Percentiles rank a stretch among this genome's conserved stretches.
phyloP scores from a whole-genome alignment of 1,140 invertebrate genomes.

The Magallana ariakensis region DNA sequence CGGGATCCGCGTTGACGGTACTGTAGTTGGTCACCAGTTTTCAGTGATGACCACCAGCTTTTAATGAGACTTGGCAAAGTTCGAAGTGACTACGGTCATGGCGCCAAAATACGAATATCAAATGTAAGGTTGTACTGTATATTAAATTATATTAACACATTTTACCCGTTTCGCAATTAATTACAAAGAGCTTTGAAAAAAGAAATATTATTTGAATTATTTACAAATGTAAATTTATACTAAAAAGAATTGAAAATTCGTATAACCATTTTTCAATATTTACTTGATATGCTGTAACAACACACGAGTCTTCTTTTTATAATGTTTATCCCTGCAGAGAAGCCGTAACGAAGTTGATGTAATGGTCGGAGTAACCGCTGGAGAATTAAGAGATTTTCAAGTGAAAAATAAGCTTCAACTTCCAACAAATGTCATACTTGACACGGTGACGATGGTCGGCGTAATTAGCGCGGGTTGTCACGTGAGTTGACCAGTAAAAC shows the following conservation, averaged over 20 bases:
- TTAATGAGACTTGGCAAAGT: conserved; percentile 8
- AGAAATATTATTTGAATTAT: too few relatives aligned
- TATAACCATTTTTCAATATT: too few relatives aligned
- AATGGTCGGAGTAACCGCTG: conserved; percentile 46
- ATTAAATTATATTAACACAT: too few relatives aligned
- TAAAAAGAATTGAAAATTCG: too few relatives aligned
- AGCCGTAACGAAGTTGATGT: conserved; percentile 42
- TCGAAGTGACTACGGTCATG: conserved; percentile 39
- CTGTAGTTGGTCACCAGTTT: conserved; percentile 52
- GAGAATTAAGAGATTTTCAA: conserved; percentile 48
- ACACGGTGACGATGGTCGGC: conserved; percentile 25
- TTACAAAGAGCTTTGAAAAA: too few relatives aligned
- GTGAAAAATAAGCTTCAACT: conserved; percentile 46
- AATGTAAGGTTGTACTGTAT: not conserved
- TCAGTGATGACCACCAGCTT: conserved; percentile 22
- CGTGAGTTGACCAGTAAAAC: not conserved
- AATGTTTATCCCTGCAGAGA: not conserved
- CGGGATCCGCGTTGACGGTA: too few relatives aligned
- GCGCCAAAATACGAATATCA: conserved; percentile 43
- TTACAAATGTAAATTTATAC: too few relatives aligned
- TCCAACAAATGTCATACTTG: conserved; percentile 36
- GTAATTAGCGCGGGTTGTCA: conserved; percentile 41
- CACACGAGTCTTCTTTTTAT: too few relatives aligned
- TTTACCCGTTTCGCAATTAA: too few relatives aligned
- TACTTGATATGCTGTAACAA: too few relatives aligned